Evolutionary conservation across 2,797 vertebrate species (phyloP), one percentile per base, ranked within the genome.

Genomic region (Craterocephalus amniculus): DNA sequence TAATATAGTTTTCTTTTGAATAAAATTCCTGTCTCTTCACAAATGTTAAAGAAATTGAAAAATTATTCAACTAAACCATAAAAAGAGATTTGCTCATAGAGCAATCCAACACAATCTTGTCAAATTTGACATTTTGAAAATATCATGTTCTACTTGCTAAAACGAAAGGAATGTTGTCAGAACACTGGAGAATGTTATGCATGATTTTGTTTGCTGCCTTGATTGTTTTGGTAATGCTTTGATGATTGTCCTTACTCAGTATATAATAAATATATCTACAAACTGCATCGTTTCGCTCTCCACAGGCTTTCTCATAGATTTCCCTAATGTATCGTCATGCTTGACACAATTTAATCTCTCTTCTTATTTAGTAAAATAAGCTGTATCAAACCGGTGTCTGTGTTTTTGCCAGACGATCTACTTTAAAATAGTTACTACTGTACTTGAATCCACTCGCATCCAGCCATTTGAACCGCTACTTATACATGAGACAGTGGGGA

Each of bases 231-330:
- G 9, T 55, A 13, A 12, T 40, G 20, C 54, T 77, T 63, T 68
- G 8, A 55, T 51, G 34, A 58, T 51, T 68, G 22, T 65, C 34
- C 67, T 26, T 64, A 7, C 31, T 71, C 32, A 58, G 14, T 63
- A 27, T 45, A 18, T 60, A 74, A 82, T 84, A 84, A 72, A 85
- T 13, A 0, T 26, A 67, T 62, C 36, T 34, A 60, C n/a, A 51
- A 76, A 72, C 58, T 36, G 24, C 16, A 67, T 11, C 4, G 45
- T 56, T 27, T 72, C 36, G n/a, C 71, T 10, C 20, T 58, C 40
- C 1, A 35, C 49, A 29, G 43, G 18, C 1, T 66, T 31, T 8
- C 0, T 31, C 2, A 38, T 74, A 13, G 12, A 26, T 56, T 43
- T 9, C 16, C n/a, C 12, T 45, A 35, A 51, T 22, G 31, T 43